Conservation (phyloP, 2,113 vertebrate genomes). For the Hemibagrus wyckioides region DNA sequence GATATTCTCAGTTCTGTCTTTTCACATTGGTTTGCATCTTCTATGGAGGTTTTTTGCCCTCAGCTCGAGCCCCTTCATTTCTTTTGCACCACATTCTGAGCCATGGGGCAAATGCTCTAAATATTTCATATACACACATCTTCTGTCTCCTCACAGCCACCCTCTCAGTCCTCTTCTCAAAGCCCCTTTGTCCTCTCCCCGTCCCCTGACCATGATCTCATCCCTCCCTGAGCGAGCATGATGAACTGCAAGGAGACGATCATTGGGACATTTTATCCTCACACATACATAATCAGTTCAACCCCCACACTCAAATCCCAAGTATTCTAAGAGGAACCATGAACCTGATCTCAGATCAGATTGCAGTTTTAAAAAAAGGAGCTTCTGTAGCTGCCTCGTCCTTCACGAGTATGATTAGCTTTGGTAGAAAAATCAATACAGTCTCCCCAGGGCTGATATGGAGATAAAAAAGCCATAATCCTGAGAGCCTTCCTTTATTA, state of each 20-base stretch:
- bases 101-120: conserved; percentile 22
- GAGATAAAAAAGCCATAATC: conserved; percentile 79
- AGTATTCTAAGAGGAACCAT: conserved; percentile 3
- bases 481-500: conserved; percentile 71
- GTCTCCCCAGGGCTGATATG: conserved; percentile 83
- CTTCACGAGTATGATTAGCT: conserved; percentile 80
- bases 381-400: conserved; percentile 66
- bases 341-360: conserved; percentile 31
- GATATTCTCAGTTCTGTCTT: neutral
- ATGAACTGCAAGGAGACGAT: conserved; percentile 23
- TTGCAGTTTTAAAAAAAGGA: neutral
- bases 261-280: conserved; percentile 26
- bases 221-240: conserved; percentile 8
- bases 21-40: neutral
- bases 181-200: conserved; percentile 40
- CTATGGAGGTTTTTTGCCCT: neutral
- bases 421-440: conserved; percentile 95
- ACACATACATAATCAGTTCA: conserved; percentile 18
- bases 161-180: conserved; percentile 17
- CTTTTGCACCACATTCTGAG: conserved; percentile 2
- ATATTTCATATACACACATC: conserved; percentile 40
- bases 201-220: conserved; percentile 44
- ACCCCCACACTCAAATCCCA: conserved; percentile 24
- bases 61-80: neutral
- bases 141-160: conserved; percentile 31